Conservation (phyloP, 2,888 invertebrate species). For the Stenchaetothrips biformis region DNA sequence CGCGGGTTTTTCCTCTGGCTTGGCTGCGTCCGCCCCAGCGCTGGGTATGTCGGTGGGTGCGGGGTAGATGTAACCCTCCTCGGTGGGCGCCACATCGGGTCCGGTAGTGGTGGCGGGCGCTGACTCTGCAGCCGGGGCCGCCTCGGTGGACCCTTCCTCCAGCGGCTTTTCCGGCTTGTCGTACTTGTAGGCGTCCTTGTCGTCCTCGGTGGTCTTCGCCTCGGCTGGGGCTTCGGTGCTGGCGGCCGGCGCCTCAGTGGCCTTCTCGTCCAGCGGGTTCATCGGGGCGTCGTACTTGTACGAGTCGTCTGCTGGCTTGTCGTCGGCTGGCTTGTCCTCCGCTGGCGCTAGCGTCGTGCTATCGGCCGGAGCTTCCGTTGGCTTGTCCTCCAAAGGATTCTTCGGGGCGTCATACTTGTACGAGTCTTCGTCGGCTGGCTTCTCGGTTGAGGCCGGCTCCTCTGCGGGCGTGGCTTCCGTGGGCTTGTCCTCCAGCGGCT, state of each 20-base stretch:
- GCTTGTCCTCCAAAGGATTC: not conserved
- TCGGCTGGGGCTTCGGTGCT: not conserved
- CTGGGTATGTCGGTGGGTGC: not conserved
- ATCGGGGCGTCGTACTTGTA: not conserved
- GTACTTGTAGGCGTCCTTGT: conserved; percentile 10
- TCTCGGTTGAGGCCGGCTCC: not conserved
- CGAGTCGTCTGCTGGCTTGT: not conserved
- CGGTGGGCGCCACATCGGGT: not conserved
- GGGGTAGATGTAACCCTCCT: conserved; percentile 6
- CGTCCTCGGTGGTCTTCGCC: not conserved
- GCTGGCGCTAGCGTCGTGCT: not conserved
- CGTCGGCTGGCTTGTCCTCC: not conserved
- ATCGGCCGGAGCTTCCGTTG: not conserved
- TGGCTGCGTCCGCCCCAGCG: not conserved
- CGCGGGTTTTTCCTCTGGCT: too few species aligned
- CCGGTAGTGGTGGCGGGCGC: not conserved
- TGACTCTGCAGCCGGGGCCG: not conserved
- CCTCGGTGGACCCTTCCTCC: not conserved
- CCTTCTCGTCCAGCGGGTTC: not conserved
- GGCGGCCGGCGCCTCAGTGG: not conserved
- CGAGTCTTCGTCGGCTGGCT: not conserved
- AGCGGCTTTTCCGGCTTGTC: not conserved
- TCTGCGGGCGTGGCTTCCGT: not conserved
- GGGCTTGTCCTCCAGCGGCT: not conserved
- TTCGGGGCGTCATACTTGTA: conserved; percentile 11